phyloP scores from a whole-genome alignment of 2,888 invertebrate genomes.

The Tyria jacobaeae region DNA sequence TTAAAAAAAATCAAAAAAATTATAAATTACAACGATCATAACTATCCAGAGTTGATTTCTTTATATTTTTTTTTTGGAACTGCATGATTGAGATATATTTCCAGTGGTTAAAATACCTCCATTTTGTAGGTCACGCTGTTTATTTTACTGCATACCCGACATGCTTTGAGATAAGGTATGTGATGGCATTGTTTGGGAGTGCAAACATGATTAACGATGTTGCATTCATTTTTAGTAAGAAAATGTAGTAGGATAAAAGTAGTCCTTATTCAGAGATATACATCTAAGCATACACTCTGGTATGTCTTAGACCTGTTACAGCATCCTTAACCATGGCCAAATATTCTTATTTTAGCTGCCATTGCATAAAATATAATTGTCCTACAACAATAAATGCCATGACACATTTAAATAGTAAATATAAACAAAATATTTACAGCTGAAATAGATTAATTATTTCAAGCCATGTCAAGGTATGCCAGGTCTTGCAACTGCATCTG shows the following conservation, averaged over 20 bases:
- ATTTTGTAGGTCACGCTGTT: too few species aligned
- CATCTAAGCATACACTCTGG: too few species aligned
- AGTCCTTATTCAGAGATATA: too few species aligned
- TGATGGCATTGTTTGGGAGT: background rate
- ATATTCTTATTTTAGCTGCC: background rate
- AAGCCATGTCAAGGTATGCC: background rate
- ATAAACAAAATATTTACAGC: background rate
- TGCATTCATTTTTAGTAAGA: background rate
- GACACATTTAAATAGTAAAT: background rate
- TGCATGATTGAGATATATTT: too few species aligned
- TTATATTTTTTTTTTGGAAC: too few species aligned
- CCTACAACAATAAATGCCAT: background rate
- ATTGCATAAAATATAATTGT: background rate
- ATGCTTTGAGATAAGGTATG: constrained; percentile 2
- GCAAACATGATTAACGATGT: background rate
- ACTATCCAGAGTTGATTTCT: too few species aligned
- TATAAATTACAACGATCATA: too few species aligned
- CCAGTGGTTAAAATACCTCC: too few species aligned
- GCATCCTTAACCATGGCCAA: background rate
- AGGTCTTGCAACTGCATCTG: background rate
- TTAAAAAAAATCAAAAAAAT: too few species aligned
- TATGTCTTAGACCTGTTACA: background rate
- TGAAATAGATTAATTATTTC: background rate
- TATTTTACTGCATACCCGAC: background rate
- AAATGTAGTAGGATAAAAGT: too few species aligned